Base-by-base conservation (phyloP, 2,888 invertebrate genomes). In the Hofmannophila pseudospretella region DNA sequence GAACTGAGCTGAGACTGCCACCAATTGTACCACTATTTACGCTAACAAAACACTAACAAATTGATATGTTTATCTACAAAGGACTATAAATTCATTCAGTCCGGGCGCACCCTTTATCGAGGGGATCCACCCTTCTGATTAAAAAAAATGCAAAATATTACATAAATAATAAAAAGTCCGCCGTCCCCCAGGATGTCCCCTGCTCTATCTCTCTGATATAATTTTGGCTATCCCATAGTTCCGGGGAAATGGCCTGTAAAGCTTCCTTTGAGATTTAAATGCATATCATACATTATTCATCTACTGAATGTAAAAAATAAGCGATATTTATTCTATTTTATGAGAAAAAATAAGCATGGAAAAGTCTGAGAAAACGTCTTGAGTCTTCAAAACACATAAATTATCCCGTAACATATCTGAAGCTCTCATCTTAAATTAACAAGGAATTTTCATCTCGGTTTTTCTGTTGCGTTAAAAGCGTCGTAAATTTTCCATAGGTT, bases 31-130 rank as follows among this genome's bases (percentile, higher is more conserved):
- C 73, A 76, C 71, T 77, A 80, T 72, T 76, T 73, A 72, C 56
- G 54, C 69, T 70, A 72, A 84, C 85, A 84, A 84, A 84, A 77
- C 80, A 80, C 77, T 70, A 81, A 85, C 85, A 85, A 85, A 85
- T 85, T 85, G 85, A 85, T 85, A 84, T 85, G 85, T 85, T 85
- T 85, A 85, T 85, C 85, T 85, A 82, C 81, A 78, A 67, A 75
- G 74, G 64, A 74, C 79, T 72, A 82, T 81, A 85, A 85, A 82
- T 73, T 82, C 82, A 84, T 82, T 80, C 77, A 74, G 53, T 39
- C 42, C 54, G 45, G 56, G 75, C 82, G 79, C 84, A 85, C 86
- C 86, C 86, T 86, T 86, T 85, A 76, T 68, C 54, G 54, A 74
- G 67, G 84, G 86, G 84, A 73, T 64, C 67, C 80, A 79, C 85